Evolutionary conservation across 2,888 invertebrate species (phyloP), one percentile per base, ranked within the genome.

Genomic region (Penaeus monodon): DNA sequence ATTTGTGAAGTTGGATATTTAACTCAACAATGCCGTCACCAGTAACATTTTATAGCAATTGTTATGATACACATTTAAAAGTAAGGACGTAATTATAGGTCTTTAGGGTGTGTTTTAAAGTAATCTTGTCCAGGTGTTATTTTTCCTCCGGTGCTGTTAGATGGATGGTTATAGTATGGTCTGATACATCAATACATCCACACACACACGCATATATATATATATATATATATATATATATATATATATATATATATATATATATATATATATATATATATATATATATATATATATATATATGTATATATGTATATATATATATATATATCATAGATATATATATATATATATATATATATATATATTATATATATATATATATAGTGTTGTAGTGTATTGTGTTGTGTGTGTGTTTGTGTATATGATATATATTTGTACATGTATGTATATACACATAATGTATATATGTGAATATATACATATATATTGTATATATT

Each of bases 11-110:
- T 24, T 77, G n/a, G 49, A 77, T 49, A 77, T 33, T 77, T 76
- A 76, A 76, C 76, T n/a, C 76, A 76, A 12, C 49, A 76, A 57
- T 77, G 33, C 38, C 77, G 44, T 49, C 77, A 57, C 57, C 63
- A 77, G 20, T 77, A 77, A 20, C 10, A 10, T 77, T 77, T 77
- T 77, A 49, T 77, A 77, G 77, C 77, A 77, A 77, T 77, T 77
- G 77, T 77, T 77, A 77, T 20, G 63, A 77, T 57, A 77, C 77
- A 77, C 57, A 49, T 57, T 12, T 57, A 17, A 57, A 57, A 17
- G 57, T 57, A 57, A 57, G 63, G 57, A 22, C 8, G 27, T 77
- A 57, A 77, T n/a, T 77, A 29, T 77, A 63, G 33, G 57, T 27
- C 6, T 20, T 3, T 77, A 49, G 77, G 27, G 27, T 17, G 17